Evolutionary conservation across 2,888 invertebrate genomes (phyloP).

Genomic region (Caenorhabditis panamensis): DNA sequence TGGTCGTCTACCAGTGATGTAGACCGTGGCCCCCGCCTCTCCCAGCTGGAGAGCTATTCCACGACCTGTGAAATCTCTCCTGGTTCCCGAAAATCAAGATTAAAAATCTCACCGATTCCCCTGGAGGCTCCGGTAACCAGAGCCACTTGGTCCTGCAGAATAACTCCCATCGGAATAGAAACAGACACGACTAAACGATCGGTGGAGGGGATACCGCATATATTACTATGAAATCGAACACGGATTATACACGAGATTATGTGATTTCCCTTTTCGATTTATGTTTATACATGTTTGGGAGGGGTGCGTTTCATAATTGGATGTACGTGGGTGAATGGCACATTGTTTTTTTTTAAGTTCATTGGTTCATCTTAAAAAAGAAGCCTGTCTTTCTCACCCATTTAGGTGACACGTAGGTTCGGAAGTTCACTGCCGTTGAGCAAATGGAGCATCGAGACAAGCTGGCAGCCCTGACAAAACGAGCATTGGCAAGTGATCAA

Average conservation of each 20-base stretch:
- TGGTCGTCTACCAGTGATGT: slow-evolving; percentile 69
- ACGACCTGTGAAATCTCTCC: slow-evolving; percentile 70
- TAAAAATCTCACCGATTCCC: slow-evolving; percentile 74
- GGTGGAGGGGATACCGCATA: slow-evolving; percentile 4
- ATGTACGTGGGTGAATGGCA: slow-evolving; percentile 11
- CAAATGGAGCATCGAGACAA: slow-evolving; percentile 67
- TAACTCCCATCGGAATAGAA: slow-evolving; percentile 48
- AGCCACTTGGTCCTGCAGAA: slow-evolving; percentile 68
- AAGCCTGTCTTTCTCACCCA: too few relatives aligned
- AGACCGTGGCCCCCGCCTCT: slow-evolving; percentile 73
- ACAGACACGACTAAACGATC: slow-evolving; percentile 2
- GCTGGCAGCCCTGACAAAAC: slow-evolving; percentile 64
- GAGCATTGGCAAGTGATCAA: slow-evolving; percentile 62
- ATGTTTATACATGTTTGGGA: not conserved
- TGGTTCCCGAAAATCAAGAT: too few relatives aligned
- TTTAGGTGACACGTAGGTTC: too few relatives aligned
- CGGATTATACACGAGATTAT: slow-evolving; percentile 40
- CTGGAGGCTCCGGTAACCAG: slow-evolving; percentile 75
- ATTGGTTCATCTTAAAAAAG: too few relatives aligned
- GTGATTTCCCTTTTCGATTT: slow-evolving; percentile 33
- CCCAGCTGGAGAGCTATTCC: slow-evolving; percentile 71
- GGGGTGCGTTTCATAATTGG: slow-evolving; percentile 27
- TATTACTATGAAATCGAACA: slow-evolving; percentile 9
- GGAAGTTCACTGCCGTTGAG: slow-evolving; percentile 75
- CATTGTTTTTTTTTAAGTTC: too few relatives aligned